These are phyloP conservation scores for Eulacestoma nigropectus DNA, from an alignment of 2,113 vertebrate species.

Conservation along the genomic window DNA sequence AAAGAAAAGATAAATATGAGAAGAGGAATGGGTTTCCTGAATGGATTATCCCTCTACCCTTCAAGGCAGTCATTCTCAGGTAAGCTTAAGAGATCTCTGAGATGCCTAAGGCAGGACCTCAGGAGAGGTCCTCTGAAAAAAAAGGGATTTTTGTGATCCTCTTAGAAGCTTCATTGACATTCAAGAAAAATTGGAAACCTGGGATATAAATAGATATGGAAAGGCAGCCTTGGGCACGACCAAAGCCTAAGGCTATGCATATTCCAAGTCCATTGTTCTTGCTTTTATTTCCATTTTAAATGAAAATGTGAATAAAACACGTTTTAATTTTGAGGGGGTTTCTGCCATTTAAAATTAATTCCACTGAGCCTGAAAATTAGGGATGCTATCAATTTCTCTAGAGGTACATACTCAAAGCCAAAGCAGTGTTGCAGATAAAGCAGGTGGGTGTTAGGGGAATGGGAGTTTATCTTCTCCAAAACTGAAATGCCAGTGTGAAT, in stretches of 20 bases:
- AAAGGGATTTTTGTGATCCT: neutral
- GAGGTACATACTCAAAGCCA: neutral
- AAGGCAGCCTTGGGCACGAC: neutral
- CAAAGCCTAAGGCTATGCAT: neutral
- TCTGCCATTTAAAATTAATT: neutral
- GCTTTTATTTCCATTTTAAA: neutral
- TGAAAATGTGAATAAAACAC: neutral
- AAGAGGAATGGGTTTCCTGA: neutral
- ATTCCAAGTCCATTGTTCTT: neutral
- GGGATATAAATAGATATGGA: neutral
- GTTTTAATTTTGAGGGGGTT: neutral
- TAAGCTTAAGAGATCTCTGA: neutral
- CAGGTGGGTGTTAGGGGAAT: neutral
- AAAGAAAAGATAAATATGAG: neutral
- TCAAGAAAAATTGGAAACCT: neutral
- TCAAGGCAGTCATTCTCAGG: neutral
- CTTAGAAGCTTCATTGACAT: neutral
- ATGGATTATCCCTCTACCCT: neutral
- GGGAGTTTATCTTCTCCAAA: neutral
- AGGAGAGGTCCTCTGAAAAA: neutral
- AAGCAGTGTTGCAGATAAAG: neutral
- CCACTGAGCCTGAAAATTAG: neutral
- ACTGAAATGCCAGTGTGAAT: neutral
- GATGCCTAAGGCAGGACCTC: neutral
- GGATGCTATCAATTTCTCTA: neutral